Conservation (phyloP, 1,140 invertebrate species). For the Leptoteleia sp. region DNA sequence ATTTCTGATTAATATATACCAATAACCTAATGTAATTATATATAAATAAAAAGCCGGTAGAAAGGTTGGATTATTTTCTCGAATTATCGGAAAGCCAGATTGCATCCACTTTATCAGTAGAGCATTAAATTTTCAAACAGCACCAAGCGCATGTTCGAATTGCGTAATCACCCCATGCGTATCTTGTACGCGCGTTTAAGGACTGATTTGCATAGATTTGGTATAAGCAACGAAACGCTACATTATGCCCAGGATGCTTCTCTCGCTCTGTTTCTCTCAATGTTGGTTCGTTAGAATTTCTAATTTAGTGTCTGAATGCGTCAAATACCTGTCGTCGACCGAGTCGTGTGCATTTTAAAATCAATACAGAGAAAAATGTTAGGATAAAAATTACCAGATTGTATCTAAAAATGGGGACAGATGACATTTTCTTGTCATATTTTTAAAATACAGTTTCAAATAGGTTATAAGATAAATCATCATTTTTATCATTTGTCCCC, state of each 20-base stretch:
- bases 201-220: constrained; percentile 52
- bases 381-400: too few species aligned
- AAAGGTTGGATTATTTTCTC: neutral
- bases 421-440: too few species aligned
- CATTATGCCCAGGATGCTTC: neutral
- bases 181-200: constrained; percentile 36
- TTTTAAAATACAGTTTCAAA: too few species aligned
- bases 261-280: constrained; percentile 7
- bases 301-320: constrained; percentile 13
- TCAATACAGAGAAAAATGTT: neutral
- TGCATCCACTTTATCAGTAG: constrained; percentile 4
- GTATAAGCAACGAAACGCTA: constrained; percentile 27
- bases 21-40: too few species aligned
- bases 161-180: constrained; percentile 30
- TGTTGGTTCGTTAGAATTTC: constrained; percentile 25
- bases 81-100: neutral
- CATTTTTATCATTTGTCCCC: too few species aligned
- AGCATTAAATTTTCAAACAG: constrained; percentile 9
- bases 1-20: too few species aligned
- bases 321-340: constrained; percentile 21
- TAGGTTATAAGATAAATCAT: too few species aligned
- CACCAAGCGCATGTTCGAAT: constrained; percentile 8
- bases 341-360: neutral
- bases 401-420: too few species aligned
- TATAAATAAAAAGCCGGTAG: too few species aligned